Percentiles rank a stretch among this genome's conserved stretches.
Conservation (phyloP, 2,888 invertebrate species). For the Zeuzera pyrina region DNA sequence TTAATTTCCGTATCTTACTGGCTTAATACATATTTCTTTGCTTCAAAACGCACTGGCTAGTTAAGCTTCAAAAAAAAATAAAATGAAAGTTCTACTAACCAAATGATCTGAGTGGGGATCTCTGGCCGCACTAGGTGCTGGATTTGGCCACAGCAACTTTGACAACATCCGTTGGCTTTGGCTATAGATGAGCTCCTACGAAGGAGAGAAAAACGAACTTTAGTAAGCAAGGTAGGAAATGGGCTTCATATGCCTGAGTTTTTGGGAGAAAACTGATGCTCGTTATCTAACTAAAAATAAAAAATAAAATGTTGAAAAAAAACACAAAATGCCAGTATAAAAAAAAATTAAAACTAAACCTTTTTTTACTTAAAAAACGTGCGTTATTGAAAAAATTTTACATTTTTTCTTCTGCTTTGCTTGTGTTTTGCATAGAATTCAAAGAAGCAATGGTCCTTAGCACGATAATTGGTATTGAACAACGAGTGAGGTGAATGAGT, state of each 20-base stretch:
- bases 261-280: neutral
- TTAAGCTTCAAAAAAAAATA: no score
- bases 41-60: no score
- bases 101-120: conserved; percentile 72
- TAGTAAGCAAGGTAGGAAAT: conserved; percentile 40
- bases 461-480: conserved; percentile 17
- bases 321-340: no score
- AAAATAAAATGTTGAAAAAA: no score
- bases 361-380: no score
- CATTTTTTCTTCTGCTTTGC: no score
- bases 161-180: conserved; percentile 73
- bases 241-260: conserved; percentile 47
- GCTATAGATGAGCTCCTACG: conserved; percentile 74
- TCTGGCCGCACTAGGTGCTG: conserved; percentile 67
- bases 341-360: no score
- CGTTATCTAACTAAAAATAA: no score
- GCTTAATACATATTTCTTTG: no score
- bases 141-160: conserved; percentile 72
- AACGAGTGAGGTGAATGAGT: conserved; percentile 39
- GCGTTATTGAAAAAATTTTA: no score
- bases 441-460: conserved; percentile 26
- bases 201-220: conserved; percentile 68
- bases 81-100: conserved; percentile 64
- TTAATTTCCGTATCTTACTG: conserved; percentile 19
- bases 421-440: conserved; percentile 11